Base-by-base conservation (phyloP, 2,797 vertebrate genomes). In the Rhadinocentrus ornatus region DNA sequence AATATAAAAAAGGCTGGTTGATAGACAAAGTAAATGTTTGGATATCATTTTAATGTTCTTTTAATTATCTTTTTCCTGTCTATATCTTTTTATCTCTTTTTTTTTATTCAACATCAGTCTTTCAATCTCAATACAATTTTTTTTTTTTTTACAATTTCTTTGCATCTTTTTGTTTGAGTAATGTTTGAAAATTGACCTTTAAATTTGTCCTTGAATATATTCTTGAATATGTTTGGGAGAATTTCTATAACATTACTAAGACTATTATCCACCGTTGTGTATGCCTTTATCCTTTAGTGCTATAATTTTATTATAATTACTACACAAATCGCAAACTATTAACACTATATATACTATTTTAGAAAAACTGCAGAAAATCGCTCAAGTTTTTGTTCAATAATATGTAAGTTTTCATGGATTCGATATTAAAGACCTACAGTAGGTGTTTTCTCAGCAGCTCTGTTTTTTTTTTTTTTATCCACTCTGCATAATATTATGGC, bases 401-500 rank as follows among this genome's bases (percentile, higher is more conserved):
- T 6, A 12, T 24, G 6, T 56, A 26, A 62, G 50, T 78, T 75
- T 72, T 46, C 4, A 31, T 34, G 15, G 41, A 44, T 18, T 39
- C 27, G 48, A 13, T 32, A 37, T 54, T 13, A 52, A 26, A 3
- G 18, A 48, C 18, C 39, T 66, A 54, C 24, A 56, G 9, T 53
- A 61, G 22, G 53, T 70, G 44, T 35, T 29, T 60, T 69, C 37
- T 53, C 32, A 62, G 26, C 89, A 87, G 82, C 83, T 66, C 37
- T 81, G 73, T 18, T 78, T 84, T 82, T 90, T 77, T 77, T 85
- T 59, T 41, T 16, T 31, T 31, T 31, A 31, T 80, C 62, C 72
- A 66, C 84, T 75, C 87, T 50, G 73, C 83, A 86, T 89, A 88
- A 83, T 86, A 81, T 86, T 86, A 65, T 61, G 24, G 81, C 87